A percentile compares a stretch with the other conserved stretches of the same genome.
phyloP scores from a whole-genome alignment of 2,113 vertebrate species.

The Enhydra lutris region DNA sequence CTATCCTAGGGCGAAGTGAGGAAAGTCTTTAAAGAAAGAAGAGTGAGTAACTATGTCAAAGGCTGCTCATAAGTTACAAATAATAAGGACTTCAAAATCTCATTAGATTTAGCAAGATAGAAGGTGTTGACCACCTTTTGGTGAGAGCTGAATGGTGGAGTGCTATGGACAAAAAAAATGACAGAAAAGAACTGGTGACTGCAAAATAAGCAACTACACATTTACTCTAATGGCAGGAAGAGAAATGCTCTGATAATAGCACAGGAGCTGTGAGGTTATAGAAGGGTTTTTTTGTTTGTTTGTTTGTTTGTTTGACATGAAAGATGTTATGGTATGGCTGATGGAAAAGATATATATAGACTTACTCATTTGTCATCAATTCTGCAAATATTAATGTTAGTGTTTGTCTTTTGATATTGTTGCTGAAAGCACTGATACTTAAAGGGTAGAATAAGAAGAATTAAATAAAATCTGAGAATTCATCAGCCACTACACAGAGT shows the following conservation, averaged over 20 bases:
- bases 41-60: background rate
- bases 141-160: background rate
- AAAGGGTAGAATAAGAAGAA: background rate
- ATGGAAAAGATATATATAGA: background rate
- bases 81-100: background rate
- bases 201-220: background rate
- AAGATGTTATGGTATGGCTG: background rate
- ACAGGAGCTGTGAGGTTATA: background rate
- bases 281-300: background rate
- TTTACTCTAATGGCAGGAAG: background rate
- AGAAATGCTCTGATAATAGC: background rate
- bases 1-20: background rate
- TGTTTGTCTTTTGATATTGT: background rate
- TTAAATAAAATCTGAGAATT: background rate
- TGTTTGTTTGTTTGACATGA: background rate
- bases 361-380: background rate
- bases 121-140: background rate
- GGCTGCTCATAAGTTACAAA: background rate
- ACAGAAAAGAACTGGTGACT: background rate
- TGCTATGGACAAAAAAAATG: background rate
- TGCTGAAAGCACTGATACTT: background rate
- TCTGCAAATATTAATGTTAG: background rate
- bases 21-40: background rate
- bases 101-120: background rate
- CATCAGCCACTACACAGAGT: background rate